These are phyloP conservation scores for Hapalemur alaotrensis DNA, from an alignment of 2,797 vertebrate species.

Conservation along the genomic window DNA sequence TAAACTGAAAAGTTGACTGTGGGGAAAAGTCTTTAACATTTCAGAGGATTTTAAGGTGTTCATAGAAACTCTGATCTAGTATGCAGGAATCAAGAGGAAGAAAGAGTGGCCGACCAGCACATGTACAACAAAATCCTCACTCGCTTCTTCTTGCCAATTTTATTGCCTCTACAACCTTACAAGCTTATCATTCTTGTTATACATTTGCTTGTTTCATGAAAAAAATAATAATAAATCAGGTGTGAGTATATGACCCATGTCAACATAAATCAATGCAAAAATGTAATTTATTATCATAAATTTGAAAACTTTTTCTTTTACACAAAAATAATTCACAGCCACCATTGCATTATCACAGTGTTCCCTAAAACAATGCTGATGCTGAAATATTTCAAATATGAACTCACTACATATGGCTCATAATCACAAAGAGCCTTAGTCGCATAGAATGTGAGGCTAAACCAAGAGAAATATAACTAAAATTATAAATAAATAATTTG, in stretches of 20 bases:
- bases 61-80: conserved; percentile 69
- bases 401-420: neutral
- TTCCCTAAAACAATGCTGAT: neutral
- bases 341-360: neutral
- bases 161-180: neutral
- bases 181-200: neutral
- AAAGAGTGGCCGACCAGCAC: neutral
- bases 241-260: neutral
- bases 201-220: neutral
- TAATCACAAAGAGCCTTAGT: neutral
- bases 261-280: conserved; percentile 45
- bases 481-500: neutral
- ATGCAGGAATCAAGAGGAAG: conserved; percentile 47
- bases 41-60: conserved; percentile 75
- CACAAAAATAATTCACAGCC: conserved; percentile 6
- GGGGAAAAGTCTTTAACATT: conserved; percentile 86
- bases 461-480: neutral
- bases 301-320: conserved; percentile 14
- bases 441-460: neutral
- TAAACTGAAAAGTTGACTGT: conserved; percentile 88
- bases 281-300: neutral
- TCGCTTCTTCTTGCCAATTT: neutral
- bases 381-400: neutral
- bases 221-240: neutral
- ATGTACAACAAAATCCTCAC: neutral